Evolutionary conservation across 2,888 invertebrate genomes (phyloP).

Genomic region (Meteorus cinctellus): DNA sequence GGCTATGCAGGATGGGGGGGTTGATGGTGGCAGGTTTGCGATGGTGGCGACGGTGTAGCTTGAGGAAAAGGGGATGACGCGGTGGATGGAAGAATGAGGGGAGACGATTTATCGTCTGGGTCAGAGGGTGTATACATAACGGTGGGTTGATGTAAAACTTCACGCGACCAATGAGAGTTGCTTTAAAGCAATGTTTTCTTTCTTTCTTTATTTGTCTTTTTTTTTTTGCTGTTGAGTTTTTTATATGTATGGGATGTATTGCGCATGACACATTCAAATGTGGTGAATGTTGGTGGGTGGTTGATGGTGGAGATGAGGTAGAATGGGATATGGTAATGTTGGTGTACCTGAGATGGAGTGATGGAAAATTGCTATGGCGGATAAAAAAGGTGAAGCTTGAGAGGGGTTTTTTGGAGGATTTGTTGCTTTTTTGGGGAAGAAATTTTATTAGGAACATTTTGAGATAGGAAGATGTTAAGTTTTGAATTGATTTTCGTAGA

Average conservation of each 20-base stretch:
- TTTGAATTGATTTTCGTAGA: no score
- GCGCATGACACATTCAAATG: constrained; percentile 71
- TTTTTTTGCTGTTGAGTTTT: constrained; percentile 4
- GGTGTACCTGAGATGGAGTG: constrained; percentile 39
- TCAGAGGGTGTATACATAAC: constrained; percentile 48
- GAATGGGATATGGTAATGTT: constrained; percentile 64
- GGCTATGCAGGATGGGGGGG: constrained; percentile 7
- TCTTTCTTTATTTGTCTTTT: constrained; percentile 31
- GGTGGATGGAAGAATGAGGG: constrained; percentile 44
- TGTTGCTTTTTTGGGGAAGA: no score
- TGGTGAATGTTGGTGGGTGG: constrained; percentile 55
- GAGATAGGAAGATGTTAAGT: no score
- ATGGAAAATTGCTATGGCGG: no score
- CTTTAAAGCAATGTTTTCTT: constrained; percentile 62
- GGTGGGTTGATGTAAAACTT: constrained; percentile 40
- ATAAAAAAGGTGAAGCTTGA: no score
- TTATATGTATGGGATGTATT: constrained; percentile 48
- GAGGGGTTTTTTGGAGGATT: no score
- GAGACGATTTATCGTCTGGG: constrained; percentile 51
- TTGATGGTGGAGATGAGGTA: constrained; percentile 56
- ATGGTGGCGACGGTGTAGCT: no score
- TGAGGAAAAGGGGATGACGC: no score
- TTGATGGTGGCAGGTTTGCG: constrained; percentile 42
- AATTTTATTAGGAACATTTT: no score
- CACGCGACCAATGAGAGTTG: constrained; percentile 63